phyloP scores from a whole-genome alignment of 2,888 invertebrate species.

The Lasioglossum calceatum region DNA sequence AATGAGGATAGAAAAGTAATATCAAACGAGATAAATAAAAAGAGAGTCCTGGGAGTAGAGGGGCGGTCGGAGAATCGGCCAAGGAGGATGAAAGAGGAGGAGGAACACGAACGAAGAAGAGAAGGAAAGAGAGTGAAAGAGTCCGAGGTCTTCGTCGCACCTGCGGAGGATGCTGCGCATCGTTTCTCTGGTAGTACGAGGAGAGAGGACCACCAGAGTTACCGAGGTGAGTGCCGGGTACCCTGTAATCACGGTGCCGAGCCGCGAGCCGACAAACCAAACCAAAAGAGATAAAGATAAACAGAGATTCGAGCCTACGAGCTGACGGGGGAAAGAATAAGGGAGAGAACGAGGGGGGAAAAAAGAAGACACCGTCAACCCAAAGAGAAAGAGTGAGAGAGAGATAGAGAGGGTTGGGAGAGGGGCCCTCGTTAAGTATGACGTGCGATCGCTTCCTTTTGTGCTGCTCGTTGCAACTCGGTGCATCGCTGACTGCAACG shows the following conservation, averaged over 20 bases:
- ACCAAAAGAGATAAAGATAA: constrained; percentile 84
- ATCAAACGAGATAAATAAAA: constrained; percentile 48
- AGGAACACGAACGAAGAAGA: neutral
- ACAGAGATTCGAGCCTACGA: constrained; percentile 83
- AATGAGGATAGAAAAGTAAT: constrained; percentile 51
- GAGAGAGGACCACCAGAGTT: constrained; percentile 83
- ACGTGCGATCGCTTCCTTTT: constrained; percentile 83
- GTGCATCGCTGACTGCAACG: constrained; percentile 53
- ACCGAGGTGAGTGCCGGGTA: constrained; percentile 84
- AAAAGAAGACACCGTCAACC: constrained; percentile 7
- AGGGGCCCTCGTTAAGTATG: constrained; percentile 83
- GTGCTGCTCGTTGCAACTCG: constrained; percentile 65
- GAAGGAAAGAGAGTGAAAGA: neutral
- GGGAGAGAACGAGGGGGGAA: constrained; percentile 42
- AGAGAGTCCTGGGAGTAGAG: constrained; percentile 9
- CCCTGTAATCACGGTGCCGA: constrained; percentile 84
- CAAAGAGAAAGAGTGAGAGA: constrained; percentile 2
- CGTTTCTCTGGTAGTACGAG: constrained; percentile 68
- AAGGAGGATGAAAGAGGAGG: neutral
- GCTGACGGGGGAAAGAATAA: constrained; percentile 70
- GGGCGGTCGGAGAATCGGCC: neutral
- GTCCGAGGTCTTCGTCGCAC: constrained; percentile 43
- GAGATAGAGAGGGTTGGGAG: constrained; percentile 11
- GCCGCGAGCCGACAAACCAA: constrained; percentile 84
- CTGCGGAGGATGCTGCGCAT: constrained; percentile 57